phyloP scores from a whole-genome alignment of 2,113 vertebrate genomes.

The Ornithorhynchus anatinus region DNA sequence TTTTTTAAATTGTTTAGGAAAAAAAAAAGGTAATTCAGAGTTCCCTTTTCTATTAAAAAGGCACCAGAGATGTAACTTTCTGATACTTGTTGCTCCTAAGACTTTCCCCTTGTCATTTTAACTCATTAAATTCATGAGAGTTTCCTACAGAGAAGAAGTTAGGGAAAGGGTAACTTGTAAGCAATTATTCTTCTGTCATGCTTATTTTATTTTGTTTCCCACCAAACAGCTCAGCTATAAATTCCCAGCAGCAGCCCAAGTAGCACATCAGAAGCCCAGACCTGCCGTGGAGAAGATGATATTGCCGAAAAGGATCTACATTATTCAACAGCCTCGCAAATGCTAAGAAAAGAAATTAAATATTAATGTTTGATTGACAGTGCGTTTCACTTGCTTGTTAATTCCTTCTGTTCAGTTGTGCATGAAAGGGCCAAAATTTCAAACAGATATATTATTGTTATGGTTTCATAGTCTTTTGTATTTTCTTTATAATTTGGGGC shows the following conservation, averaged over 20 bases:
- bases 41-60: too few species aligned
- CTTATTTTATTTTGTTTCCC: slow-evolving; percentile 42
- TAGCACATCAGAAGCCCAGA: slow-evolving; percentile 80
- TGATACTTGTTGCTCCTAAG: not conserved
- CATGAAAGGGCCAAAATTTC: slow-evolving; percentile 24
- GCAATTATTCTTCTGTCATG: slow-evolving; percentile 1
- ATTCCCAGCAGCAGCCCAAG: slow-evolving; percentile 81
- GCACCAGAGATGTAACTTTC: too few species aligned
- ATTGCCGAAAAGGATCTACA: slow-evolving; percentile 69
- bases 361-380: slow-evolving; percentile 20
- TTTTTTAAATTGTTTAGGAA: not conserved
- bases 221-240: slow-evolving; percentile 76
- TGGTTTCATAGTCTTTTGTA: slow-evolving; percentile 46
- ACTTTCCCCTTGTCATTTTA: not conserved
- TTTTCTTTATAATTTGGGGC: slow-evolving; percentile 39
- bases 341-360: slow-evolving; percentile 70
- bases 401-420: slow-evolving; percentile 12
- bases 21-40: slow-evolving; percentile 4
- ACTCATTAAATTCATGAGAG: not conserved
- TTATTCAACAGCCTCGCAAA: slow-evolving; percentile 94
- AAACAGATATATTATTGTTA: not conserved
- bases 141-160: not conserved
- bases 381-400: slow-evolving; percentile 5
- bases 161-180: not conserved
- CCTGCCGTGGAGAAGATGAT: slow-evolving; percentile 84